A percentile compares a stretch with the other conserved stretches of the same genome.
Evolutionary conservation across 2,888 invertebrate species (phyloP).

Genomic region (Watsonalla cultraria): DNA sequence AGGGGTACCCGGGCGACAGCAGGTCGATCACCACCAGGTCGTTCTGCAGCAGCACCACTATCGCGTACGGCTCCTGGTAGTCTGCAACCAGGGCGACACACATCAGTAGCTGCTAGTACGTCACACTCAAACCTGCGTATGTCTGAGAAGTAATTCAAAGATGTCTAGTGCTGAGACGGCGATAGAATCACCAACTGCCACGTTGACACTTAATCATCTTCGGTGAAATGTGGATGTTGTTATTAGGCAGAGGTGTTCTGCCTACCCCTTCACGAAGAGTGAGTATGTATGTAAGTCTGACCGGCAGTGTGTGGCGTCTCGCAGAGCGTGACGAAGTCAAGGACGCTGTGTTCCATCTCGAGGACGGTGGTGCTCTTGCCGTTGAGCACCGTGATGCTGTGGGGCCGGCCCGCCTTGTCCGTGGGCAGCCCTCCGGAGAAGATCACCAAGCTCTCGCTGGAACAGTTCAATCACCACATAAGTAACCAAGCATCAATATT

Average conservation of each 20-base stretch:
- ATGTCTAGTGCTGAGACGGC: no score
- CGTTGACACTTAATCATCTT: no score
- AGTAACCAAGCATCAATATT: neutral
- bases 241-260: no score
- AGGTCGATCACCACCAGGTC: constrained; percentile 99
- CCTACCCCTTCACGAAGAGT: no score
- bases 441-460: constrained; percentile 95
- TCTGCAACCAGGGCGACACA: constrained; percentile 78
- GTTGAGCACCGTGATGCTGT: constrained; percentile 97
- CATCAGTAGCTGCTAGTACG: neutral
- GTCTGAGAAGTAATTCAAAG: no score
- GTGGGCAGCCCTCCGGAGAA: constrained; percentile 97
- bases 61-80: constrained; percentile 98
- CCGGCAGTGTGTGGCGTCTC: constrained; percentile 96
- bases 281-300: constrained; percentile 60
- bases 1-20: constrained; percentile 96
- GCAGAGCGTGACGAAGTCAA: constrained; percentile 97
- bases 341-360: constrained; percentile 99
- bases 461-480: constrained; percentile 26
- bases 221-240: no score
- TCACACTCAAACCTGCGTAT: no score
- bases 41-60: constrained; percentile 97
- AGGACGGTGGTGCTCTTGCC: constrained; percentile 97
- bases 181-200: no score
- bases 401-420: constrained; percentile 92